Evolutionary conservation across 2,113 vertebrate genomes (phyloP).

Genomic region (Callionymus lyra): DNA sequence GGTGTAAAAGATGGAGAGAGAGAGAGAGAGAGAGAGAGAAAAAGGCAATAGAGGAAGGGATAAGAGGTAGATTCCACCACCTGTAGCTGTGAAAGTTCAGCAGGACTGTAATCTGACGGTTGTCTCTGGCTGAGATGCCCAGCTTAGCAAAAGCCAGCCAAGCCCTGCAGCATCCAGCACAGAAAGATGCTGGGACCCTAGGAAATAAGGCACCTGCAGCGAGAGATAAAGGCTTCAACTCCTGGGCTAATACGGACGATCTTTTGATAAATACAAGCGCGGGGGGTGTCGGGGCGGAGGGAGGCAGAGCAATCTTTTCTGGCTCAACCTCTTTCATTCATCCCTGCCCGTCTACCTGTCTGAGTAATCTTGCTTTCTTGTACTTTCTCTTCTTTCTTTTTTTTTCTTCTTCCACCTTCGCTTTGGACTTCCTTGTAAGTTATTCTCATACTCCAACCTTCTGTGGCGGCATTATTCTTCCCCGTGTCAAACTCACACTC

Average conservation of each 20-base stretch:
- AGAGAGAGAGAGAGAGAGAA: conserved; percentile 10
- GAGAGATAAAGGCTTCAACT: conserved; percentile 73
- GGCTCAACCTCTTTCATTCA: conserved; percentile 22
- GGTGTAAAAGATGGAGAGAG: conserved; percentile 4
- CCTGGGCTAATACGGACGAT: conserved; percentile 62
- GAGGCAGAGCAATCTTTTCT: conserved; percentile 45
- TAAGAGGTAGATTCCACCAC: conserved; percentile 41
- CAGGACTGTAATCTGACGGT: conserved; percentile 59
- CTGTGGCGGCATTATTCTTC: no score
- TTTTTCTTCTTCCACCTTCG: conserved; percentile 33
- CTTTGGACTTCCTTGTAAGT: conserved; percentile 25
- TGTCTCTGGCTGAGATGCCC: conserved; percentile 50
- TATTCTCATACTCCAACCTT: conserved; percentile 1
- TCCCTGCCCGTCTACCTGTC: conserved; percentile 42
- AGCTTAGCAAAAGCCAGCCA: conserved; percentile 30
- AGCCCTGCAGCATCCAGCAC: conserved; percentile 40
- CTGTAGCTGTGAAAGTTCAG: conserved; percentile 47
- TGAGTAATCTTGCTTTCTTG: conserved; percentile 52
- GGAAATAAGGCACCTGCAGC: conserved; percentile 62
- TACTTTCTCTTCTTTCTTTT: conserved; percentile 44
- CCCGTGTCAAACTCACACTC: no score
- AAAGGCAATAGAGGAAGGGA: conserved; percentile 10
- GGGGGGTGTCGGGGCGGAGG: conserved; percentile 20
- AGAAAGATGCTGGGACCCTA: conserved; percentile 35
- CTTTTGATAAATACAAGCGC: conserved; percentile 64